Evolutionary conservation across 2,888 invertebrate genomes (phyloP).

Genomic region (Callyntrura guangdongensis): DNA sequence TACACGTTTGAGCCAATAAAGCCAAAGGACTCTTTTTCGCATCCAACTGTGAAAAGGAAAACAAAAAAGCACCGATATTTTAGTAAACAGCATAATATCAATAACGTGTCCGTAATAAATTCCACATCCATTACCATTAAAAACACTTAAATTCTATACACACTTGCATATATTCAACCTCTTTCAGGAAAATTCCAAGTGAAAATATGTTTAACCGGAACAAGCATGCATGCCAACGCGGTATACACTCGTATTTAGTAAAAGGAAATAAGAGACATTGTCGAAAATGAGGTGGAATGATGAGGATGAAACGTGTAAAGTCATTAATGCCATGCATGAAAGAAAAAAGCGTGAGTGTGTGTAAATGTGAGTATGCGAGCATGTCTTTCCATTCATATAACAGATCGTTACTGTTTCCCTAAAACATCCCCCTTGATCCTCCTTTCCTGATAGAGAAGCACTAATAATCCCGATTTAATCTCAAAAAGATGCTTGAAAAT

Average conservation of each 20-base stretch:
- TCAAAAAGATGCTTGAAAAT: constrained; percentile 46
- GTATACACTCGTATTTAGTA: background rate
- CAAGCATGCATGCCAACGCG: background rate
- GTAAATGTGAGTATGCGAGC: constrained; percentile 56
- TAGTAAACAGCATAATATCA: background rate
- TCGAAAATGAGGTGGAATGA: constrained; percentile 35
- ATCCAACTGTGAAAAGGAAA: constrained; percentile 90
- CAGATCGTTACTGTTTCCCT: constrained; percentile 59
- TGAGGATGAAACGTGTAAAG: constrained; percentile 61
- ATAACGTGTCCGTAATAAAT: constrained; percentile 33
- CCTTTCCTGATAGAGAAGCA: constrained; percentile 16
- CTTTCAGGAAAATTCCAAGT: background rate
- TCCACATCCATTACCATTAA: constrained; percentile 22
- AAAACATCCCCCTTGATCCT: constrained; percentile 55
- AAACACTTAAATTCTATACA: background rate
- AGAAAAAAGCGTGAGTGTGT: constrained; percentile 45
- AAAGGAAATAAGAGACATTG: constrained; percentile 40
- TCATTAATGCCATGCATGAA: constrained; percentile 57
- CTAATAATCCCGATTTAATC: constrained; percentile 70
- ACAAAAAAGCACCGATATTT: constrained; percentile 6
- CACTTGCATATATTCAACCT: background rate
- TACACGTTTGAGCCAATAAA: constrained; percentile 98
- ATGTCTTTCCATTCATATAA: constrained; percentile 43
- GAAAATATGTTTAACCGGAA: background rate
- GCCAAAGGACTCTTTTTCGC: constrained; percentile 98